Conservation (phyloP, 2,888 invertebrate genomes). For the Conistra vaccinii region DNA sequence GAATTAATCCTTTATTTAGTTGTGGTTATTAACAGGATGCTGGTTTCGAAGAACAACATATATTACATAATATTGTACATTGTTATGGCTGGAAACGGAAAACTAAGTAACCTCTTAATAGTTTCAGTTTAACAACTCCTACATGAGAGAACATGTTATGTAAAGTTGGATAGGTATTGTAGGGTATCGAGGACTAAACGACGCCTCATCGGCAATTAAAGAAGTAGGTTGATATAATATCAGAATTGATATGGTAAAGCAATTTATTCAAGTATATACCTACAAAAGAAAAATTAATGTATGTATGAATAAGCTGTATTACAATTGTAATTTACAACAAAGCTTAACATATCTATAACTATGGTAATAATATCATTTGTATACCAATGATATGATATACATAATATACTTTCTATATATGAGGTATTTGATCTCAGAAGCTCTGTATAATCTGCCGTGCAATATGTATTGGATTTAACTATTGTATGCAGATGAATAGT, state of each 20-base stretch:
- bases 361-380: background rate
- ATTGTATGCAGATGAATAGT: constrained; percentile 46
- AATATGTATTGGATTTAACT: constrained; percentile 30
- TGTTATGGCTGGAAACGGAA: constrained; percentile 4
- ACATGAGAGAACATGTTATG: constrained; percentile 17
- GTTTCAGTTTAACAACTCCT: constrained; percentile 33
- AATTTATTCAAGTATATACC: background rate
- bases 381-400: background rate
- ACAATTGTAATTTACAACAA: background rate
- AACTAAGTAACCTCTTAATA: constrained; percentile 25
- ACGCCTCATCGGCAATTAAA: constrained; percentile 8
- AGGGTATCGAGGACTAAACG: constrained; percentile 20
- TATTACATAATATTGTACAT: constrained; percentile 14
- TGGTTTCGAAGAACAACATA: constrained; percentile 1
- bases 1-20: background rate
- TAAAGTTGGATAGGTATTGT: constrained; percentile 16
- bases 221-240: background rate
- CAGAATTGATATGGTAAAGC: background rate
- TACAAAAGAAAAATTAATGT: background rate
- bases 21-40: background rate
- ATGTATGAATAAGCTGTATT: background rate
- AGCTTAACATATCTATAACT: background rate
- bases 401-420: constrained; percentile 1
- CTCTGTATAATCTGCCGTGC: constrained; percentile 25
- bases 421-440: constrained; percentile 28